phyloP scores from a whole-genome alignment of 2,113 vertebrate genomes.

The Ramphastos sulfuratus region DNA sequence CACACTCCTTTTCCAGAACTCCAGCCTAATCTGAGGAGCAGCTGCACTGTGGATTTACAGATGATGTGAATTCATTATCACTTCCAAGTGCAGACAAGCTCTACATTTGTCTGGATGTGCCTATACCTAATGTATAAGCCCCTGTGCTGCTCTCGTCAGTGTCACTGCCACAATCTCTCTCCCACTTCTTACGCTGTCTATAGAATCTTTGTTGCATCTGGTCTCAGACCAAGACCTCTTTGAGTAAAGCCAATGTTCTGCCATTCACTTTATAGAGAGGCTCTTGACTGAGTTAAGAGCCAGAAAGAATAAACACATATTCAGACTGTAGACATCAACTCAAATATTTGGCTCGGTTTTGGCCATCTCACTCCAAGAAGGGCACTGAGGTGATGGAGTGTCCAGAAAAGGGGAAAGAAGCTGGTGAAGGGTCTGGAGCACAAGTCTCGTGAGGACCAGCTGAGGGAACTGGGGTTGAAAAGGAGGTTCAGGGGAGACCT shows the following conservation, averaged over 20 bases:
- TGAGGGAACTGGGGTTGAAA: too few relatives aligned
- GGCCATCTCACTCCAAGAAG: too few relatives aligned
- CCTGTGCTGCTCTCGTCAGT: neutral
- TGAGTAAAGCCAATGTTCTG: neutral
- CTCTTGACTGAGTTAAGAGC: neutral
- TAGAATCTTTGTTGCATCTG: neutral
- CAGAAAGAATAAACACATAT: rapidly evolving
- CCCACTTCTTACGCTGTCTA: neutral
- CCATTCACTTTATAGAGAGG: neutral
- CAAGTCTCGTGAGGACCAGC: too few relatives aligned
- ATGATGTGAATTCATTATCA: neutral
- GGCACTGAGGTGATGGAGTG: too few relatives aligned
- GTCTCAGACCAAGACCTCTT: neutral
- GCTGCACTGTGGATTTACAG: neutral
- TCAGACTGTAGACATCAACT: rapidly evolving
- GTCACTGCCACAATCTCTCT: rapidly evolving
- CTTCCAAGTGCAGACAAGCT: neutral
- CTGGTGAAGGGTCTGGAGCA: too few relatives aligned
- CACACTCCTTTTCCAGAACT: rapidly evolving
- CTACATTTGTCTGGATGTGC: neutral
- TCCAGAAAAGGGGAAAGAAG: too few relatives aligned
- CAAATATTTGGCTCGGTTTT: too few relatives aligned
- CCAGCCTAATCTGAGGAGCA: neutral
- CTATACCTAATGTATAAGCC: neutral
- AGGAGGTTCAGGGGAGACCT: too few relatives aligned